Evolutionary conservation across 2,888 invertebrate species (phyloP), one percentile per base, ranked within the genome.

Genomic region (Epistrophe eligans): DNA sequence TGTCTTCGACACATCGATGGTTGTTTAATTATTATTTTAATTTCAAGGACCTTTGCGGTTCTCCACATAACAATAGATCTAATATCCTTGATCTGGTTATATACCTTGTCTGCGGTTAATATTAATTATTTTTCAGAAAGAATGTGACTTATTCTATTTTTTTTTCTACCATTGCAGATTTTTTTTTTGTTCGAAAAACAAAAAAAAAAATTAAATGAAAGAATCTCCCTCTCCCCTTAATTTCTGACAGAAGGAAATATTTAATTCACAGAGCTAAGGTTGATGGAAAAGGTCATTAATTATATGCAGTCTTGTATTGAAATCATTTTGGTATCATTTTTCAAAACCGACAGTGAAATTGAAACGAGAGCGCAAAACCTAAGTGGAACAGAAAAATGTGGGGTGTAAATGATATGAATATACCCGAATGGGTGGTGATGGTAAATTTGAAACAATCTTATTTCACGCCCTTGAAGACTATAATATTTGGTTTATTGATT

Each of bases 271-370:
- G 24, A 24, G 79, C 70, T 62, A 35, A 4, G 32, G 55, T 55
- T 66, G 67, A 87, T 62, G 62, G 79, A 83, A 83, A 72, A n/a
- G n/a, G 83, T 87, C 87, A 87, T 87, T 87, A 87, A 87, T 87
- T 87, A 87, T 87, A 87, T 87, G 87, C 87, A 87, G 83, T 79
- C 83, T 62, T 87, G 79, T 87, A 87, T 83, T 87, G 87, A 87
- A 87, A 87, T 87, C 87, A 79, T 79, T 83, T 87, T 87, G 79
- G 83, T 87, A 87, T 87, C 87, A 87, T 87, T 87, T 87, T 87
- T 87, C 87, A 87, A 87, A 87, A 83, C 87, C 87, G 87, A 87
- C 83, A 87, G 67, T 83, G 66, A 87, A 83, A 87, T 87, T 87
- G 79, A 87, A 60, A 45, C 38, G 71, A 76, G 70, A 62, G 50